Conservation (phyloP, 2,113 vertebrate genomes). For the Meles meles region DNA sequence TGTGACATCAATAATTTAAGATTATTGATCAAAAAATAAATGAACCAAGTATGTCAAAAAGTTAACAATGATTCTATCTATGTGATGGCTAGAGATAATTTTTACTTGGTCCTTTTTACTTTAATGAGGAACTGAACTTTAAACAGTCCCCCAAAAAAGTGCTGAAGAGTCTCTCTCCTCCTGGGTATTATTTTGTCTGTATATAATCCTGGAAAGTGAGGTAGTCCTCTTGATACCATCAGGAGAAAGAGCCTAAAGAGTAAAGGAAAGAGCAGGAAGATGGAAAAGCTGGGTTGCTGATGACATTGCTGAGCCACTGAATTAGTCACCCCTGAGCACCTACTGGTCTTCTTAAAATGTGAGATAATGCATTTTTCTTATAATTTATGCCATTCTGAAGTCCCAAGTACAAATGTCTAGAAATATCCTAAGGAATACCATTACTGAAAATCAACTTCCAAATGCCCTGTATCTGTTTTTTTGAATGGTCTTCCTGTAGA, state of each 20-base stretch:
- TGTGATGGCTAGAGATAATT: neutral
- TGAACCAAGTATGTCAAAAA: neutral
- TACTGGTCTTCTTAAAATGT: neutral
- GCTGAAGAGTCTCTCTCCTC: neutral
- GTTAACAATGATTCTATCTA: neutral
- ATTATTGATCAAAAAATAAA: conserved; percentile 4
- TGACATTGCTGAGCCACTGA: neutral
- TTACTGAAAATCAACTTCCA: neutral
- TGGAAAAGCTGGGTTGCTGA: neutral
- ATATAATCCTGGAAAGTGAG: neutral
- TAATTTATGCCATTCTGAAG: neutral
- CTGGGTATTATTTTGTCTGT: neutral
- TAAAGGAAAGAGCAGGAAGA: neutral
- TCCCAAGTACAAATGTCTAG: neutral
- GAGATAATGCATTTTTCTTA: neutral
- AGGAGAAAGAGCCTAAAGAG: neutral
- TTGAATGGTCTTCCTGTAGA: neutral
- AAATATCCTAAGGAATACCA: neutral
- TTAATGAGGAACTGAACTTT: neutral
- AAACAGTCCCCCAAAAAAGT: neutral
- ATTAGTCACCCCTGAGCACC: neutral
- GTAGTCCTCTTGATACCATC: neutral
- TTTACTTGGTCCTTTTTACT: neutral
- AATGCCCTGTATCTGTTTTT: neutral
- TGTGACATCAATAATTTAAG: neutral